Percentiles rank a stretch among this genome's conserved stretches.
phyloP scores from a whole-genome alignment of 2,113 vertebrate species.

The Galemys pyrenaicus region DNA sequence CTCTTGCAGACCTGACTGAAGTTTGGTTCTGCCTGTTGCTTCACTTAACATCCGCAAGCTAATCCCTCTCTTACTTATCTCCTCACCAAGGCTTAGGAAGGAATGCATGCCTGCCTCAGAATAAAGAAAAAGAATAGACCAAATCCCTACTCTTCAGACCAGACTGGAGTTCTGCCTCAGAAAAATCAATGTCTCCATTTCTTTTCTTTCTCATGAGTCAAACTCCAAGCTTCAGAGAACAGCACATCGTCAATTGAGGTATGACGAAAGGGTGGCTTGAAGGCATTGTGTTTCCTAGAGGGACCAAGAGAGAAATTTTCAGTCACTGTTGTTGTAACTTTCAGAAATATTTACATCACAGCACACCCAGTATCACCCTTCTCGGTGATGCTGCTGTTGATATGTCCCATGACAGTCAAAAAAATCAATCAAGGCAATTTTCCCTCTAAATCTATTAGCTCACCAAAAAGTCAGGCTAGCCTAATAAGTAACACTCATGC shows the following conservation, averaged over 20 bases:
- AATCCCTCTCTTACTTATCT: not conserved
- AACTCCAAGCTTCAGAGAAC: not conserved
- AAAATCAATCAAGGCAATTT: not conserved
- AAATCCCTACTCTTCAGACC: not conserved
- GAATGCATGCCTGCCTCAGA: not conserved
- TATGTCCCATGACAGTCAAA: slow-evolving; percentile 30
- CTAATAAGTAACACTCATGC: not conserved
- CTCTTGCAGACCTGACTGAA: not conserved
- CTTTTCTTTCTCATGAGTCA: slow-evolving; percentile 27
- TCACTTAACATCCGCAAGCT: not conserved
- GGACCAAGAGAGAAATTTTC: not conserved
- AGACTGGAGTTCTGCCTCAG: not conserved
- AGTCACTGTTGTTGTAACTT: not conserved
- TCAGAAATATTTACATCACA: not conserved
- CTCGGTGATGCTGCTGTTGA: not conserved
- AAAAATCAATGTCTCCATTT: not conserved
- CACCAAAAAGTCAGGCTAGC: not conserved
- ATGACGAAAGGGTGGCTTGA: slow-evolving; percentile 26
- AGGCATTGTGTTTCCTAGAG: not conserved
- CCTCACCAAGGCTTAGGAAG: not conserved
- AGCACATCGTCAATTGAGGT: not conserved
- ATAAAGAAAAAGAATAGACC: not conserved
- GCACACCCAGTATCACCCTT: not conserved
- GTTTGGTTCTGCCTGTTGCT: not conserved
- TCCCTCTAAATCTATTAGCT: slow-evolving; percentile 16